Evolutionary conservation across 2,888 invertebrate species (phyloP).

Genomic region (Dynastes maya): DNA sequence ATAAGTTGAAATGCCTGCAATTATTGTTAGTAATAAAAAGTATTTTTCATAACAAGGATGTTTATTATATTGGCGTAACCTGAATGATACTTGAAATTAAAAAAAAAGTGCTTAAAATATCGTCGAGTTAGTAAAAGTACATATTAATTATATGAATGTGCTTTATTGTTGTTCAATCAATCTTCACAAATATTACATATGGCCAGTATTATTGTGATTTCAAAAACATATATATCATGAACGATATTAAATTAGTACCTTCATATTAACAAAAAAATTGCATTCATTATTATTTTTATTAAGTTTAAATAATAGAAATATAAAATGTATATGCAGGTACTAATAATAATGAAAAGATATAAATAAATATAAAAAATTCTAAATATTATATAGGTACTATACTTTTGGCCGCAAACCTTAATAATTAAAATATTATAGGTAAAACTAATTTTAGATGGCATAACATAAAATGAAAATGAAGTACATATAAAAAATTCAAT

Average conservation of each 20-base stretch:
- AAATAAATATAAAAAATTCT: not conserved
- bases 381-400: not conserved
- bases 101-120: no score
- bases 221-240: not conserved
- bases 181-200: not conserved
- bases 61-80: no score
- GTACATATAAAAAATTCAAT: no score
- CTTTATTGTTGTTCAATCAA: not conserved
- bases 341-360: not conserved
- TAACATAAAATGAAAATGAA: not conserved
- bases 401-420: constrained; percentile 8
- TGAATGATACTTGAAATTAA: no score
- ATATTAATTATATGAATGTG: not conserved
- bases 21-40: not conserved
- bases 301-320: constrained; percentile 1
- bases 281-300: not conserved
- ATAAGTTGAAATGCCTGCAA: not conserved
- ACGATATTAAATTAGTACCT: not conserved
- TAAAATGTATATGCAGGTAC: constrained; percentile 8
- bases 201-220: not conserved
- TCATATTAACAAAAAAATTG: not conserved
- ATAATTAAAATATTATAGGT: not conserved
- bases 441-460: not conserved
- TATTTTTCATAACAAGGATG: no score
- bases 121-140: no score